Base-by-base conservation (phyloP, 2,888 invertebrate genomes). In the Callyntrura guangdongensis region DNA sequence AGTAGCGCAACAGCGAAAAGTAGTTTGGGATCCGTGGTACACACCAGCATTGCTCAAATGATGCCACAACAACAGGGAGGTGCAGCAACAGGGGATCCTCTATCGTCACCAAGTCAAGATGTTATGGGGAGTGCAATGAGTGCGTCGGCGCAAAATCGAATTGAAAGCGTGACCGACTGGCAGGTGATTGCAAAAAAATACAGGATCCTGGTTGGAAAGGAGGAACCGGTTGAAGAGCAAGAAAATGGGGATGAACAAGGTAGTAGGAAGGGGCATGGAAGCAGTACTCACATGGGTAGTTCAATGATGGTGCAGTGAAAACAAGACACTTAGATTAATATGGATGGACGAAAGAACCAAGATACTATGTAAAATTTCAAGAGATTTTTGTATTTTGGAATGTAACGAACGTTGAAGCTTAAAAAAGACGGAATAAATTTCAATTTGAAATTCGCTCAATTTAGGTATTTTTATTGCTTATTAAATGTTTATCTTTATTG, bases 111-210 rank as follows among this genome's bases (percentile, higher is more conserved):
- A 36, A 36, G 36, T 36, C 36, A 36, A 36, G 36, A 36, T 36
- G 36, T 36, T 36, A 36, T 36, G 36, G 36, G 36, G 6, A 36
- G 36, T 36, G 6, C 36, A 4, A 36, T 56, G 25, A 82, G 82
- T 61, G 20, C 61, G 0, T 27, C n/a, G n/a, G 59, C 17, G 0
- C 98, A 98, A 95, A 97, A 97, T 69, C 96, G 97, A 93, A 98
- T 98, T 93, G 98, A 98, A 95, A 98, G 97, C 94, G 98, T 98
- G 8, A 97, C 98, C 0, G 98, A 98, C 95, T 98, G 98, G 98
- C 98, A 98, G 94, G 96, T 97, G 1, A 98, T 98, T 90, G 97
- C 98, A 25, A 97, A 97, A 95, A 98, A 98, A 95, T 98, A 98
- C 95, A 96, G 98, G 22, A 97, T 97, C 0, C 95, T 98, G 11